Conservation (phyloP, 2,797 vertebrate genomes). For the Rhabdomys pumilio region DNA sequence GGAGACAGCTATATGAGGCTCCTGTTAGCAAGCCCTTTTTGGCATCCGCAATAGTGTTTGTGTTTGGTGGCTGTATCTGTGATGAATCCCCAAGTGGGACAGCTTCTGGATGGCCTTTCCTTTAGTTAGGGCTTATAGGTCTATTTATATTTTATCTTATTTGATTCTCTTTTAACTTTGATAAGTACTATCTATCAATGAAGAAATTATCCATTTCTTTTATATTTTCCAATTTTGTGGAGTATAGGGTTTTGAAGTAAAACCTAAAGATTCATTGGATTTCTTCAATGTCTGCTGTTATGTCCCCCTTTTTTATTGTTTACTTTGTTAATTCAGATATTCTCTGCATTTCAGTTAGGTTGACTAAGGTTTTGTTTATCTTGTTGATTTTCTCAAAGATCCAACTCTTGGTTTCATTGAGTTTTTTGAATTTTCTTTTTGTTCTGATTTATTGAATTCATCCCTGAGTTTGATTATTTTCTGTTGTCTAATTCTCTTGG, state of each 20-base stretch:
- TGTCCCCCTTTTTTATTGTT: neutral
- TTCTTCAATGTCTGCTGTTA: neutral
- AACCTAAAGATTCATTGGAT: neutral
- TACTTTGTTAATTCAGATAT: neutral
- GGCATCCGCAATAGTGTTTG: no score
- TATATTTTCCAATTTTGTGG: neutral
- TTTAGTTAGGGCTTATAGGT: neutral
- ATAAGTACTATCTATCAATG: no score
- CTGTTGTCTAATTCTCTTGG: neutral
- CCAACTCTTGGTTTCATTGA: neutral
- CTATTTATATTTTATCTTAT: neutral
- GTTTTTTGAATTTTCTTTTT: neutral
- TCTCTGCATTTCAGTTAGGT: neutral
- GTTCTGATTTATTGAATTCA: neutral
- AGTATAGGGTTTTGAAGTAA: neutral
- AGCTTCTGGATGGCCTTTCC: no score
- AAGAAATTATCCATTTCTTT: neutral
- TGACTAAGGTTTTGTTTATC: neutral
- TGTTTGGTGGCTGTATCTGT: no score
- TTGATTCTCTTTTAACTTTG: neutral
- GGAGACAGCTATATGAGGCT: no score
- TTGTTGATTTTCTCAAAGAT: neutral
- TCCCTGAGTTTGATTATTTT: neutral
- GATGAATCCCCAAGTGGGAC: no score
- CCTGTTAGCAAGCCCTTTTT: no score